Evolutionary conservation across 2,113 vertebrate species (phyloP), one percentile per base, ranked within the genome.

Genomic region (Anhinga anhinga): DNA sequence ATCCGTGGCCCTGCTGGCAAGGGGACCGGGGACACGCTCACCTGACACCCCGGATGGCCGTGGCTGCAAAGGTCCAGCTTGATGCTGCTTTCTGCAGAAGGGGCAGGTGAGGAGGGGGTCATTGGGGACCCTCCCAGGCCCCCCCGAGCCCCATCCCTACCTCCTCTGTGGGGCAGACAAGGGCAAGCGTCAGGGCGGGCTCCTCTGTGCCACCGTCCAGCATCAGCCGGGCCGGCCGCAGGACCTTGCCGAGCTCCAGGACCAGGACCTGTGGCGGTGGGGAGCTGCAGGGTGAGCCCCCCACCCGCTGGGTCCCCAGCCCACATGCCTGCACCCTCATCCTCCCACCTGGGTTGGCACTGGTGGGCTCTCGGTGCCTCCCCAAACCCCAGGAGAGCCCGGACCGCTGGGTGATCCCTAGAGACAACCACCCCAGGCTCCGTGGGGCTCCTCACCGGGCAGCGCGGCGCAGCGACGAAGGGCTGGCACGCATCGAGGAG

Each of bases 31-130:
- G 27, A 36, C 5, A 7, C 11, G 4, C 90, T 96, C 98, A 99
- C 99, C 99, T 99, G 92, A 99, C 98, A n/a, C 99, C 99, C 7
- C 98, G 98, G 53, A 99, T 98, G 76, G 96, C 98, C 32, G 98
- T 69, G 4, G 98, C 98, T 2, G 97, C 96, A 86, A 99, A 99
- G 86, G 98, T 99, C 99, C 99, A 99, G 91, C 98, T 97, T 44
- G 98, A 98, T 56, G 98, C 93, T 12, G 94, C 97, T 92, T 98
- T 98, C 99, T 99, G 98, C 26, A 40, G 77, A 52, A 77, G 30
- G 42, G 36, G 34, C 13, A 19, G 53, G 76, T 61, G 59, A 70
- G 63, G 63, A 79, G 32, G 40, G 40, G 58, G 40, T 10, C 1
- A 0, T 8, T 25, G 79, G 40, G 19, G 16, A 26, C 22, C 27